Percentiles rank a stretch among this genome's conserved stretches.
phyloP scores from a whole-genome alignment of 2,888 invertebrate genomes.

The Carpatolechia fugitivella region DNA sequence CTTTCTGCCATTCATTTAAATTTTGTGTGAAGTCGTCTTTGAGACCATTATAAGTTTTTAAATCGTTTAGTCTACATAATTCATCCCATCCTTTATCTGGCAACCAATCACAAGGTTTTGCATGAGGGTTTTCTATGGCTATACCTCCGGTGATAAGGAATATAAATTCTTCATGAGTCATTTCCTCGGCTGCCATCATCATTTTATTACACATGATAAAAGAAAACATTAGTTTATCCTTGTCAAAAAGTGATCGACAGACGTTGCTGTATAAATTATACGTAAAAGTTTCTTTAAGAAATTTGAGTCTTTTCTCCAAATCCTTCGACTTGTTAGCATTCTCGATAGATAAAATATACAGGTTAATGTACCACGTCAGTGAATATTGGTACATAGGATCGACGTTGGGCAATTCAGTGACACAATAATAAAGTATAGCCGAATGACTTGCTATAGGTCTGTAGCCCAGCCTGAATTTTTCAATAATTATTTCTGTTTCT shows the following conservation, averaged over 20 bases:
- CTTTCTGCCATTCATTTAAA: conserved; percentile 79
- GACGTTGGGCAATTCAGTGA: conserved; percentile 89
- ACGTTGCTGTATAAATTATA: conserved; percentile 90
- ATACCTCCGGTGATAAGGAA: conserved; percentile 90
- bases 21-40: conserved; percentile 75
- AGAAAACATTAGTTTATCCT: conserved; percentile 90
- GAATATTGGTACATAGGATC: conserved; percentile 96
- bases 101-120: conserved; percentile 86
- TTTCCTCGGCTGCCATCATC: conserved; percentile 76
- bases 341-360: conserved; percentile 88
- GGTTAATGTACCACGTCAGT: conserved; percentile 90
- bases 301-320: conserved; percentile 83
- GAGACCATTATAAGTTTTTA: conserved; percentile 76
- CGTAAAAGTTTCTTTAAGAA: conserved; percentile 87
- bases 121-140: conserved; percentile 80
- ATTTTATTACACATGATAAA: conserved; percentile 88
- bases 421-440: conserved; percentile 89
- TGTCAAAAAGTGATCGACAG: conserved; percentile 90
- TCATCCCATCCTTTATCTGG: conserved; percentile 89
- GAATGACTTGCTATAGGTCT: conserved; percentile 89
- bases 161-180: conserved; percentile 80
- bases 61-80: conserved; percentile 82
- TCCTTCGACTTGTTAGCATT: conserved; percentile 85
- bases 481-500: conserved; percentile 88
- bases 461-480: conserved; percentile 86